Evolutionary conservation across 1,140 invertebrate genomes (phyloP), one percentile per base, ranked within the genome.

Genomic region (Caenorhabditis briggsae): DNA sequence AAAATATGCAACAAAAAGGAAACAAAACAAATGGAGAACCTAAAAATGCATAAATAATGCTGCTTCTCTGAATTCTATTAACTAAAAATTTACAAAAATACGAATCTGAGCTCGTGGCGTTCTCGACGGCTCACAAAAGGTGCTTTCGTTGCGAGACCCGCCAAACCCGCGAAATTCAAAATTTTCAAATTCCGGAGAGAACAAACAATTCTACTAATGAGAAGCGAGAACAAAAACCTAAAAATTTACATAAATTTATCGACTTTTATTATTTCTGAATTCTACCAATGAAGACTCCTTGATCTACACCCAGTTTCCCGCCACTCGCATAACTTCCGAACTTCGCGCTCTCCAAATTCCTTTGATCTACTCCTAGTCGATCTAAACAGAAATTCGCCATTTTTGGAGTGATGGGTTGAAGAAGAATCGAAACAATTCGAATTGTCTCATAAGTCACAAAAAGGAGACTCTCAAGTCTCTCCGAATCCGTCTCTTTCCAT

Each of bases 351-450:
- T 70, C 82, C 11, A 88, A 41, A 41, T n/a, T 43, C 58, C 88
- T 16, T 18, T 56, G 48, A 0, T 85, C 43, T 18, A 12, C 3
- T 5, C 61, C 1, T 5, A 89, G 50, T 33, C 88, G 41, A 20
- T 78, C 33, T 8, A 91, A 78, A 33, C 61, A 83, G 23, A 82
- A 74, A 16, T 88, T 53, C 8, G 90, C 82, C 83, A 88, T 90
- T 70, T 93, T 93, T 14, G 97, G 97, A 82, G 97, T 94, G 46
- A 98, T 94, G 1, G 97, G 97, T 89, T 95, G 95, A 25, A 98
- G 93, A 25, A 96, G 94, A 85, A 97, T 95, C 33, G 94, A 95
- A 89, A 94, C 94, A 43, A 96, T 94, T 90, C 96, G 94, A 25
- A 96, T 92, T 2, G 95, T 95, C 93, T 98, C 97, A 92, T 98